Base-by-base conservation (phyloP, 37 sponge, comb jelly and placozoan genomes). In the Diacarnus erythraeanus region DNA sequence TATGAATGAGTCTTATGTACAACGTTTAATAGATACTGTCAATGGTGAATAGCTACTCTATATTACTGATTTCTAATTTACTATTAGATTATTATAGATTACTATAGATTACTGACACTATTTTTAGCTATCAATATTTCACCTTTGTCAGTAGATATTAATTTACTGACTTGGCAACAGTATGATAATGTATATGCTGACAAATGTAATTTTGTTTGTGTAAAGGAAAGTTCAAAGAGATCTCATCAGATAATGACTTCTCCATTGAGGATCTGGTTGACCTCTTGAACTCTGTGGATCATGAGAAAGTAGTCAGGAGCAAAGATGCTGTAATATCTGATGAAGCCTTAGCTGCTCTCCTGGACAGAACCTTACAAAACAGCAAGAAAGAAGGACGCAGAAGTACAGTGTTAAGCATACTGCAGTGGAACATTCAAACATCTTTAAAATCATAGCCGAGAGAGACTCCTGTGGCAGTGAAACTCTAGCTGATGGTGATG, bases 211-310 rank as follows among this genome's bases (percentile, higher is more conserved):
- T n/a, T n/a, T n/a, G n/a, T n/a, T n/a, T n/a, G 17, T 8, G 21
- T 79, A 31, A 76, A 94, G 94, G 94, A 3, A 82, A 89, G 59
- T 94, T 94, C 76, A 94, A 89, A 69, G 78, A 81, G 25, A 2
- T 65, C 2, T 65, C 66, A 12, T 47, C 51, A 47, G 5, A 20
- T 2, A 25, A 38, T 42, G 74, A 74, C 27, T 34, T 94, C 35
- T 83, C 85, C 3, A 47, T 84, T 27, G 90, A 87, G 5, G 84
- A 87, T 34, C 85, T 94, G 12, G 38, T 59, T 57, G 84, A 80
- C 54, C 84, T 94, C 12, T 80, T 94, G 42, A 64, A 84, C 35
- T 77, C 79, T 43, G 89, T 80, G 39, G 94, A 87, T 38, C 90
- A 89, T 54, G 87, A 94, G 12, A 83, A 72, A 47, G 82, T 89